Percentiles rank a stretch among this genome's conserved stretches.
phyloP scores from a whole-genome alignment of 2,888 invertebrate species.

The Prenolepis imparis region DNA sequence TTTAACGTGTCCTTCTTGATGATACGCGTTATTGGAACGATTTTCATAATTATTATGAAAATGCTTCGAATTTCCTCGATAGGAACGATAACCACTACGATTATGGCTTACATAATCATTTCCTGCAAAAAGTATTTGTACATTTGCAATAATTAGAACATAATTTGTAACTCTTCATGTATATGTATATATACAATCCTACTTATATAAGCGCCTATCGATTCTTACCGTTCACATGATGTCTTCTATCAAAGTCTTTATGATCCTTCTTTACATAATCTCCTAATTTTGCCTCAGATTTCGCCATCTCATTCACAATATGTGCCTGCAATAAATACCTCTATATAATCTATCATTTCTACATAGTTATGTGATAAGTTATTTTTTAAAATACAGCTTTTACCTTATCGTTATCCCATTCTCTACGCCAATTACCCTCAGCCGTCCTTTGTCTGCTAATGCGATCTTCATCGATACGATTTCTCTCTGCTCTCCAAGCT shows the following conservation, averaged over 20 bases:
- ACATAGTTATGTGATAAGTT: background rate
- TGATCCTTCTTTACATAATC: constrained; percentile 73
- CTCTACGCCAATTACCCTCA: constrained; percentile 86
- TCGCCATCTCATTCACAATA: constrained; percentile 70
- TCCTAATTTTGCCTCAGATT: constrained; percentile 61
- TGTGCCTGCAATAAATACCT: constrained; percentile 63
- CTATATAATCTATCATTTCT: background rate
- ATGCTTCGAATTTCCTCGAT: constrained; percentile 73
- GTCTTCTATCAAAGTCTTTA: constrained; percentile 79
- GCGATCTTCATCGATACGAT: constrained; percentile 85
- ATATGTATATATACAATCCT: background rate
- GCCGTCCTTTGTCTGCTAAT: constrained; percentile 86
- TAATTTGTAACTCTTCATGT: background rate
- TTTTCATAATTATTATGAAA: constrained; percentile 75
- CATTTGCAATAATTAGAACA: background rate
- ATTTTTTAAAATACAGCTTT: constrained; percentile 6
- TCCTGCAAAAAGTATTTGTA: constrained; percentile 62
- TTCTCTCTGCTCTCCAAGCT: constrained; percentile 86
- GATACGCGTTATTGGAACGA: constrained; percentile 72
- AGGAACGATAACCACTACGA: constrained; percentile 73
- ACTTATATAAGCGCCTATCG: constrained; percentile 5
- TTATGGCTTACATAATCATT: constrained; percentile 74
- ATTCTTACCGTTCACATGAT: constrained; percentile 74
- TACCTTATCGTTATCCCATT: constrained; percentile 86
- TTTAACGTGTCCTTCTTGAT: constrained; percentile 74